Base-by-base conservation (phyloP, 2,888 invertebrate species). In the Dryadula phaetusa region DNA sequence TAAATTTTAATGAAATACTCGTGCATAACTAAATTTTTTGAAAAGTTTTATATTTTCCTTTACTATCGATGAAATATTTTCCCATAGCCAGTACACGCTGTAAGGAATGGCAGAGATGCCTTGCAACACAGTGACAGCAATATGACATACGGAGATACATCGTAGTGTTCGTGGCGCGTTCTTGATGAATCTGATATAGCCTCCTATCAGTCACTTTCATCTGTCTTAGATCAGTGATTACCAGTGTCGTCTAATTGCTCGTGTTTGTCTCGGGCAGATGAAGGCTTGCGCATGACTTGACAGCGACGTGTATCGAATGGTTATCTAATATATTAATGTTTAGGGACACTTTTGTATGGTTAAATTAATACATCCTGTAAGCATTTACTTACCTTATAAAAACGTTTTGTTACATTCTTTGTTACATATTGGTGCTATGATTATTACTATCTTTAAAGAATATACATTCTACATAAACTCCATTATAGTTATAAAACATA, bases 201-300 rank as follows among this genome's bases (percentile, higher is more conserved):
- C 68, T 73, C 61, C 78, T 91, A 92, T 92, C 92, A 79, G 75
- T 73, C 76, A 90, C 92, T 92, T 92, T 92, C 92, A 92, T 92
- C 92, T 90, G 76, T 82, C 82, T 81, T 85, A 90, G 91, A 92
- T 86, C 86, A 85, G 84, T 83, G 91, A 91, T 92, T 89, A 86
- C 85, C 80, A 79, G 86, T 86, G 88, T 82, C 84, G 79, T 88
- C 85, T 92, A 92, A 92, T 91, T 90, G 90, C 85, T 84, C 83
- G 83, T 82, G 81, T 86, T 82, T 84, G 86, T 85, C 85, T 85
- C 82, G 82, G 75, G 76, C 79, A 79, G 82, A 82, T 82, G 81
- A 81, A 84, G 80, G 82, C 83, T 83, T 82, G 86, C 84, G 89
- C 85, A 81, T 85, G 84, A 80, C 78, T 83, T 81, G 79, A 73